Evolutionary conservation across 2,113 vertebrate species (phyloP), one percentile per base, ranked within the genome.

Genomic region (Recurvirostra avosetta): DNA sequence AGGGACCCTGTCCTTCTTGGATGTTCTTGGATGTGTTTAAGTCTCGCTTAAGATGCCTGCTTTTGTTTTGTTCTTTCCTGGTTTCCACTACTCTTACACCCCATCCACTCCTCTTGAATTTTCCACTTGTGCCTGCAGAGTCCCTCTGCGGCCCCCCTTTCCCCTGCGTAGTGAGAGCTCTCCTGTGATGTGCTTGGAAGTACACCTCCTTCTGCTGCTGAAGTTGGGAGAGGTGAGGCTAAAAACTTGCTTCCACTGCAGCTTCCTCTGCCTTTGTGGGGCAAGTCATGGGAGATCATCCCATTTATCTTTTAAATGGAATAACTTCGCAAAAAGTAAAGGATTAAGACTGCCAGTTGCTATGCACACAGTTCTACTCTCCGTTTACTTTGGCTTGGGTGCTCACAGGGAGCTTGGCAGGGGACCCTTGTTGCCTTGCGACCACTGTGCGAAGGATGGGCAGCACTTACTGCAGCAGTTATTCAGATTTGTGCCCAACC

Each of bases 281-380:
- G 21, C 55, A 47, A 55, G 66, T 53, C 25, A 9, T 19, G 36
- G 66, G 55, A 34, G 3, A 59, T 65, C 40, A 66, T 59, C 29
- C 40, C 8, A 3, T 40, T 61, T 73, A 56, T 43, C 36, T 88
- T 91, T 66, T 75, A 36, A 70, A 62, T 23, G 25, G 56, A 71
- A 12, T 47, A 83, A 41, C 36, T 77, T 88, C 20, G 27, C 29
- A 29, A 8, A 80, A 76, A 82, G 27, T 36, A 30, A 41, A 45
- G 43, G 32, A 29, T 40, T n/a, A 43, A 50, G 40, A 22, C 38
- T 68, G 27, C 27, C 53, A 9, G 63, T 91, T 80, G 34, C 59
- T 58, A 4, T 41, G n/a, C 23, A 9, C 8, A 1, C 0, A 4
- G 17, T 15, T 34, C 19, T 73, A 45, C 47, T 0, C 0, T 72